phyloP scores from a whole-genome alignment of 2,113 vertebrate species.

The Brachirus orientalis region DNA sequence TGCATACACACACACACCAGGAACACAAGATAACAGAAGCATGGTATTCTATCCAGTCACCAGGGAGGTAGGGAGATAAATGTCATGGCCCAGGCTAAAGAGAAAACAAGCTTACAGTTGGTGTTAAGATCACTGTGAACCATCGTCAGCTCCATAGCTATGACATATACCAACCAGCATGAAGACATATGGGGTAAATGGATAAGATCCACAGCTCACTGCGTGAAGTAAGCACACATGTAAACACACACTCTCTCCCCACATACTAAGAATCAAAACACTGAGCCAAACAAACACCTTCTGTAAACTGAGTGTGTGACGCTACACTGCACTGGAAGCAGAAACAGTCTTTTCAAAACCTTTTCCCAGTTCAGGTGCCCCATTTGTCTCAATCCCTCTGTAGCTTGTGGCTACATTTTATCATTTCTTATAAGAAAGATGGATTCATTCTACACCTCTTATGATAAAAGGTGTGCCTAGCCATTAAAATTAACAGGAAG shows the following conservation, averaged over 20 bases:
- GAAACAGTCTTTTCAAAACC: slow-evolving; percentile 40
- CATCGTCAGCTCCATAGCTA: slow-evolving; percentile 63
- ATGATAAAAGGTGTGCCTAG: slow-evolving; percentile 41
- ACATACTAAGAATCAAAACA: slow-evolving; percentile 46
- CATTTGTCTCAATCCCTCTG: slow-evolving; percentile 18
- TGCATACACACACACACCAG: slow-evolving; percentile 28
- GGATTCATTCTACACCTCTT: slow-evolving; percentile 20
- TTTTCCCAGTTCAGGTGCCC: slow-evolving; percentile 13
- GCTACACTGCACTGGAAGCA: slow-evolving; percentile 30
- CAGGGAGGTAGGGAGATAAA: slow-evolving; percentile 68
- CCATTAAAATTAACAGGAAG: slow-evolving; percentile 61
- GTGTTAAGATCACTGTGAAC: slow-evolving; percentile 69
- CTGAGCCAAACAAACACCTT: neutral
- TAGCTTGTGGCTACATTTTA: slow-evolving; percentile 30
- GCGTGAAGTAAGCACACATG: slow-evolving; percentile 65
- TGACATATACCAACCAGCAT: slow-evolving; percentile 71
- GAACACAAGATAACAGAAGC: slow-evolving; percentile 59
- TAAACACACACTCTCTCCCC: slow-evolving; percentile 58
- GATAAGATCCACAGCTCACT: slow-evolving; percentile 45
- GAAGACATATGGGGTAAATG: slow-evolving; percentile 42
- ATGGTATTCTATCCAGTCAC: slow-evolving; percentile 56
- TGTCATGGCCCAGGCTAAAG: slow-evolving; percentile 76
- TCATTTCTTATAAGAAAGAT: slow-evolving; percentile 45
- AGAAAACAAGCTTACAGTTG: slow-evolving; percentile 72
- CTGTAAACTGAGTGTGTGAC: slow-evolving; percentile 27